These are phyloP conservation scores for Fundulus diaphanus DNA, from an alignment of 2,797 vertebrate species.

Conservation along the genomic window DNA sequence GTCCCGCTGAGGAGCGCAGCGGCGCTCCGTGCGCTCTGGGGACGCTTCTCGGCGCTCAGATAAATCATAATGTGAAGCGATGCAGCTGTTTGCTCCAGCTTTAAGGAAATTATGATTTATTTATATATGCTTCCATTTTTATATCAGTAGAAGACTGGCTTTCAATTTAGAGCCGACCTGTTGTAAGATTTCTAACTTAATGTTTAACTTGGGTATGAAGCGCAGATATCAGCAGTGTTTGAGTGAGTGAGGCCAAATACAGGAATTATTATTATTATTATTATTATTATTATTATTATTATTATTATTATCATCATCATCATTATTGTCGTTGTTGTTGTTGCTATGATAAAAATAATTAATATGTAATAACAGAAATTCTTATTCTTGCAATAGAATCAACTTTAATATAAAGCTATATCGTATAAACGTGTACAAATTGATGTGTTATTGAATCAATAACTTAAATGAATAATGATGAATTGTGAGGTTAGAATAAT, in stretches of 20 bases:
- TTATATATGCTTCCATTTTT: no score
- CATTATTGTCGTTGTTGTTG: no score
- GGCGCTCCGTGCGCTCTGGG: slow-evolving; percentile 5
- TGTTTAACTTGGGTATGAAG: not conserved
- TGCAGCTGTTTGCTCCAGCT: not conserved
- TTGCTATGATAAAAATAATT: no score
- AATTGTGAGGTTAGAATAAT: no score
- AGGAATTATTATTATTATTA: no score
- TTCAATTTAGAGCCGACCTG: not conserved
- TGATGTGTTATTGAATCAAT: no score
- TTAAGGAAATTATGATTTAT: not conserved
- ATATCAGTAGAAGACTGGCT: no score
- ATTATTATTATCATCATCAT: not conserved
- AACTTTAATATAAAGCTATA: no score
- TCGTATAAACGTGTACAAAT: no score
- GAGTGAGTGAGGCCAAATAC: not conserved
- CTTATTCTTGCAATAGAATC: no score
- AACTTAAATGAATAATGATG: no score
- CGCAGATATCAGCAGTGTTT: not conserved
- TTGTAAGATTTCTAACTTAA: not conserved
- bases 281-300: not conserved
- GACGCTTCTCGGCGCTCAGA: not conserved
- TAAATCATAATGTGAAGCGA: not conserved
- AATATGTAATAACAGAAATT: no score
- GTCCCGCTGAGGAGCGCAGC: slow-evolving; percentile 11